phyloP scores from a whole-genome alignment of 2,113 vertebrate species.

The Chlorodrepanis virens region DNA sequence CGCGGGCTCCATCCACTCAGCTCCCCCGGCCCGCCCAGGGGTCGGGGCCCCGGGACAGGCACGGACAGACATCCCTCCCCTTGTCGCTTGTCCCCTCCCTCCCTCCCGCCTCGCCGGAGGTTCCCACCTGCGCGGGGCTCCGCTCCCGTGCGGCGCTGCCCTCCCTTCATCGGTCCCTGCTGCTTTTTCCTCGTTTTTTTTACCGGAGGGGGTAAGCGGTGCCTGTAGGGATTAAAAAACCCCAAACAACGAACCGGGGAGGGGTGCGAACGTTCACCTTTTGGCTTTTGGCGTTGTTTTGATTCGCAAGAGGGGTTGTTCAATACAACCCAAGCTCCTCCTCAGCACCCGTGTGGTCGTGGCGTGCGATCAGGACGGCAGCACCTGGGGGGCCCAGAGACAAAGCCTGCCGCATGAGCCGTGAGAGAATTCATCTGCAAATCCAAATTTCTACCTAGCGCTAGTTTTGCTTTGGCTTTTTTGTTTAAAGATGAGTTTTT shows the following conservation, averaged over 20 bases:
- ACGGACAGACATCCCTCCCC: not conserved
- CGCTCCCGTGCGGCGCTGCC: not conserved
- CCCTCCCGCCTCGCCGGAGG: accelerated
- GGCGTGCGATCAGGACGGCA: not conserved
- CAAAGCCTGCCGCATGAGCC: not conserved
- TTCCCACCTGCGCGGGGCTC: accelerated
- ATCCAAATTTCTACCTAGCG: not conserved
- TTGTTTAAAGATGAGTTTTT: not conserved
- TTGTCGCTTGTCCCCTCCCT: not conserved
- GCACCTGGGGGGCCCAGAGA: not conserved
- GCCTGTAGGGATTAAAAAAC: not conserved
- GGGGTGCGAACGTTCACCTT: not conserved
- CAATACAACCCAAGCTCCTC: not conserved
- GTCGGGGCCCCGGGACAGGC: not conserved
- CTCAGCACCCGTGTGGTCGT: not conserved
- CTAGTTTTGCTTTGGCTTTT: not conserved
- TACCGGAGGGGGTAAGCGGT: accelerated
- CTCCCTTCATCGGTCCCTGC: accelerated
- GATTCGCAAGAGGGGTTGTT: not conserved
- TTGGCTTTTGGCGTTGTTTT: not conserved
- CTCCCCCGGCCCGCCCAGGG: not conserved
- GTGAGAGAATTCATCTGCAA: not conserved
- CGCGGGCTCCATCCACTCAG: not conserved
- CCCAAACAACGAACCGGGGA: accelerated
- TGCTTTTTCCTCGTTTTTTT: not conserved